Evolutionary conservation across 2,797 vertebrate species (phyloP).

Genomic region (Strix occidentalis): DNA sequence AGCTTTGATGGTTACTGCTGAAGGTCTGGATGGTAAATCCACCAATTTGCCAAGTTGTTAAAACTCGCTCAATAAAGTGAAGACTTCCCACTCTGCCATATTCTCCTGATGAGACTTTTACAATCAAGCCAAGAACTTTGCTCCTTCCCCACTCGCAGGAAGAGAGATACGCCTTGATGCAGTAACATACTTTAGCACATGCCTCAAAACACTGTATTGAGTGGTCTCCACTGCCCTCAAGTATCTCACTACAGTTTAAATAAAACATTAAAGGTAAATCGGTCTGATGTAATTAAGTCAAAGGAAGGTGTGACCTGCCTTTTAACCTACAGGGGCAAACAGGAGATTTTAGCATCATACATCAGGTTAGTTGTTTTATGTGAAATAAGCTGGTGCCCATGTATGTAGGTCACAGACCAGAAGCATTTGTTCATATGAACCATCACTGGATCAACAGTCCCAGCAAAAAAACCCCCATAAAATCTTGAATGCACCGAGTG

Average conservation of each 20-base stretch:
- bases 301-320: neutral
- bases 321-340: neutral
- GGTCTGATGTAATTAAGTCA: neutral
- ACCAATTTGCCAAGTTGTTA: neutral
- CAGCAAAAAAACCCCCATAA: neutral
- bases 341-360: neutral
- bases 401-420: neutral
- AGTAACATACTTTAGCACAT: neutral
- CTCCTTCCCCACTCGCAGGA: neutral
- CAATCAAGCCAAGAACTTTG: neutral
- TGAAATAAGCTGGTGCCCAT: neutral
- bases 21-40: neutral
- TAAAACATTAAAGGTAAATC: neutral
- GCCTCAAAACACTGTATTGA: neutral
- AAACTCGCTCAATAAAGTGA: neutral
- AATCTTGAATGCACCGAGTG: neutral
- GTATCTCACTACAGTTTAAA: neutral
- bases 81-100: neutral
- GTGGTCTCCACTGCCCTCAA: neutral
- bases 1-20: neutral
- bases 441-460: neutral
- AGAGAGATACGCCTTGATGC: neutral
- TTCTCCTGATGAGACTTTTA: neutral
- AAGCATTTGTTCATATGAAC: neutral
- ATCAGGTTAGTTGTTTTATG: neutral